These are phyloP conservation scores for Nipponacmea schrenckii DNA, from an alignment of 2,888 invertebrate genomes.

Conservation along the genomic window DNA sequence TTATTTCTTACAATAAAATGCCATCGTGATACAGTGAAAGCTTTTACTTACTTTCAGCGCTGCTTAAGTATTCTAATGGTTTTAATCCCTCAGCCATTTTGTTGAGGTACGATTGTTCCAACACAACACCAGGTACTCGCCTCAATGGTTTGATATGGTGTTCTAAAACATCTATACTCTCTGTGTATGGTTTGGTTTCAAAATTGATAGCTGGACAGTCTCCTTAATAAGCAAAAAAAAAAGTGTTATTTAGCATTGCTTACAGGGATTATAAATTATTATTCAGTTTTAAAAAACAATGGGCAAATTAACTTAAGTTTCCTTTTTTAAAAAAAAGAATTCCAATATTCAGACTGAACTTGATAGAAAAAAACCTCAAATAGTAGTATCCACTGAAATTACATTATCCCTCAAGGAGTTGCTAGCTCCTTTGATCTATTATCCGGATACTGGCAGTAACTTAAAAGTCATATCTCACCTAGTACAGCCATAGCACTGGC, in stretches of 20 bases:
- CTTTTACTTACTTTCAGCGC: conserved; percentile 40
- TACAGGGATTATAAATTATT: no score
- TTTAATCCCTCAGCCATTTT: conserved; percentile 65
- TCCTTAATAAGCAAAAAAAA: conserved; percentile 43
- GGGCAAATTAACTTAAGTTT: no score
- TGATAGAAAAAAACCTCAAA: no score
- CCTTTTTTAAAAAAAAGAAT: no score
- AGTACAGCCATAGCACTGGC: conserved; percentile 61
- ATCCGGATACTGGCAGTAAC: no score
- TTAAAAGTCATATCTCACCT: conserved; percentile 42
- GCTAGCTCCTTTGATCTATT: no score
- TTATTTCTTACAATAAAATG: no score
- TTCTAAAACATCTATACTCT: conserved; percentile 63
- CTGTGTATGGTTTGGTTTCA: conserved; percentile 64
- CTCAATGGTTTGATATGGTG: conserved; percentile 61
- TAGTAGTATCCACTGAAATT: no score
- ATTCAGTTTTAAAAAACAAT: no score
- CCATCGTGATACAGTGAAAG: no score
- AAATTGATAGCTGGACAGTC: conserved; percentile 65
- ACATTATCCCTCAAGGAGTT: no score
- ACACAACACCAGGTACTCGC: conserved; percentile 62
- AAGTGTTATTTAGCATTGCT: not conserved
- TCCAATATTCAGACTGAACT: no score
- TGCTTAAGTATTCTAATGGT: conserved; percentile 54
- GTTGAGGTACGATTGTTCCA: conserved; percentile 65